Conservation (phyloP, 1,140 invertebrate species). For the Drosophila sulfurigaster region DNA sequence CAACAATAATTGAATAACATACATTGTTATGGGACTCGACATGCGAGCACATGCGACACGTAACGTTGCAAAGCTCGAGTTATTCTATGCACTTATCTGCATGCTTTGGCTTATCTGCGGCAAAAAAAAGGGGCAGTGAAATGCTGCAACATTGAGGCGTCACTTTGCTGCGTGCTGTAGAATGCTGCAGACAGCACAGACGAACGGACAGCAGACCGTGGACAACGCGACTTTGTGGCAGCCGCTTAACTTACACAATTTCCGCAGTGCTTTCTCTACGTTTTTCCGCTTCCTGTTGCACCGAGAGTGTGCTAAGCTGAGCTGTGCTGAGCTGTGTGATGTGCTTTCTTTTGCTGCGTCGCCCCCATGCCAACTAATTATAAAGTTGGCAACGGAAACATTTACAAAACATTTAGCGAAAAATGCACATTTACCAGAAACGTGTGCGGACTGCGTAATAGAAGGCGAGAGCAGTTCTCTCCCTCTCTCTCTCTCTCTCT, state of each 20-base stretch:
- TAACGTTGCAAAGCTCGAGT: not conserved
- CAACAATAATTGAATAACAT: too few species aligned
- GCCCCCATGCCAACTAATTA: slow-evolving; percentile 73
- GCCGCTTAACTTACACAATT: slow-evolving; percentile 65
- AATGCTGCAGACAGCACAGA: not conserved
- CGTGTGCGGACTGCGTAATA: slow-evolving; percentile 79
- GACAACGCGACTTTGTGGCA: not conserved
- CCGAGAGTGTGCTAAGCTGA: not conserved
- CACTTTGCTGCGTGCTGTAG: slow-evolving; percentile 18
- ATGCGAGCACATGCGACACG: not conserved
- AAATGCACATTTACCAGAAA: slow-evolving; percentile 80
- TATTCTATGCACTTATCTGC: slow-evolving; percentile 14
- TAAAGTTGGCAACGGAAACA: slow-evolving; percentile 81
- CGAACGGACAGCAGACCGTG: not conserved
- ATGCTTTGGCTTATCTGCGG: slow-evolving; percentile 16
- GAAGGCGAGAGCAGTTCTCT: not conserved
- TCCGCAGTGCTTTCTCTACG: slow-evolving; percentile 51
- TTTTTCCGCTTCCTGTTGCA: slow-evolving; percentile 41
- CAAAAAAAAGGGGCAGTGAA: not conserved
- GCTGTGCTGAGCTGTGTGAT: not conserved
- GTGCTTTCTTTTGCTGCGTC: slow-evolving; percentile 38
- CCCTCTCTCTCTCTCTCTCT: too few species aligned
- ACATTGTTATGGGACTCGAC: too few species aligned
- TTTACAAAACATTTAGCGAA: slow-evolving; percentile 84
- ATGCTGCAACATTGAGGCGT: slow-evolving; percentile 1